Evolutionary conservation across 2,888 invertebrate species (phyloP).

Genomic region (Acanthosepion pharaonis): DNA sequence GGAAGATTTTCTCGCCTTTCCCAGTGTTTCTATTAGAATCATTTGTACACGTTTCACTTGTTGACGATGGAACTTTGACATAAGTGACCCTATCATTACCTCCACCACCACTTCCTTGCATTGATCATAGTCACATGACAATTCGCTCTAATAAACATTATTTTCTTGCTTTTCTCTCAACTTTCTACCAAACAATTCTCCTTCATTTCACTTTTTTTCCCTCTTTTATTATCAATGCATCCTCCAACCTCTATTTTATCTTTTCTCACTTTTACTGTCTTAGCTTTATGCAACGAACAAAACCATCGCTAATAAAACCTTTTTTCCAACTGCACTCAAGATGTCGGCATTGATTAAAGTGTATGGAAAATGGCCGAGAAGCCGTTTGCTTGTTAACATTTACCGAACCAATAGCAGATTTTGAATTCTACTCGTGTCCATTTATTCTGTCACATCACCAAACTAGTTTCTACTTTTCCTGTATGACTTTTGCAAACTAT

Average conservation of each 20-base stretch:
- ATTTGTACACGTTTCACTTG: not conserved
- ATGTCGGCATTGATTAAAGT: too few species aligned
- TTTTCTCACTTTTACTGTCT: not conserved
- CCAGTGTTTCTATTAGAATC: not conserved
- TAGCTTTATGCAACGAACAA: not conserved
- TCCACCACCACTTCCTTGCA: not conserved
- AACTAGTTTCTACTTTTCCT: too few species aligned
- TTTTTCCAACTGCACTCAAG: not conserved
- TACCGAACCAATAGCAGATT: too few species aligned
- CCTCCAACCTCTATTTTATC: not conserved
- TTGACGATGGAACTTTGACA: not conserved
- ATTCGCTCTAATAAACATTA: not conserved
- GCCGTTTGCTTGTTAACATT: too few species aligned
- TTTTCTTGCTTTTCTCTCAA: not conserved
- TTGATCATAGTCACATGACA: not conserved
- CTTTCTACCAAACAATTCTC: not conserved
- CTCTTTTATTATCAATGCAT: not conserved
- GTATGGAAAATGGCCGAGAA: too few species aligned
- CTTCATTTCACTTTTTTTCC: too few species aligned
- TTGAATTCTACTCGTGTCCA: too few species aligned
- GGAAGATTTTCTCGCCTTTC: not conserved
- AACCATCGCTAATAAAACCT: not conserved
- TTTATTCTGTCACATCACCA: too few species aligned
- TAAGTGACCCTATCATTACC: not conserved
- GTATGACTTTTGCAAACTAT: too few species aligned